Conservation (phyloP, 2,113 vertebrate species). For the Bufo gargarizans region DNA sequence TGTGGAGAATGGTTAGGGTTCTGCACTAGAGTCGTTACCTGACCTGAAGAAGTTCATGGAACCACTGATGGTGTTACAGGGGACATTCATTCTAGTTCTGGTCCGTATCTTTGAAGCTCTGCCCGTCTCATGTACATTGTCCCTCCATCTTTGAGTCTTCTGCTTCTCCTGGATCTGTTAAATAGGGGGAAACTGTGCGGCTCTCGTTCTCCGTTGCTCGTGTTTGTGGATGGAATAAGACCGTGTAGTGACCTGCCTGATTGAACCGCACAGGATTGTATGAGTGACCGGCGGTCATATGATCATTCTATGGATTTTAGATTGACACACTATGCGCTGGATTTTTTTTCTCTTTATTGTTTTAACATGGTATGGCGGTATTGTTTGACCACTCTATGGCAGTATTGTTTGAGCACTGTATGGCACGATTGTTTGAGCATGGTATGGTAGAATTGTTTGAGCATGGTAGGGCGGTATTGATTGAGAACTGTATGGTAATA, state of each 20-base stretch:
- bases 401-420: no score
- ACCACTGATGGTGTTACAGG: background rate
- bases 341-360: background rate
- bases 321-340: no score
- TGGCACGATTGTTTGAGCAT: no score
- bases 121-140: background rate
- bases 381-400: no score
- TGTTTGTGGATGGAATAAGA: constrained; percentile 33
- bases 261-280: background rate
- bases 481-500: no score
- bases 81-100: background rate
- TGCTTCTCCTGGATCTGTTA: constrained; percentile 39
- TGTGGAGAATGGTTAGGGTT: no score
- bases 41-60: background rate
- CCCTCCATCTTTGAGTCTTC: background rate
- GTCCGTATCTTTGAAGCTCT: background rate
- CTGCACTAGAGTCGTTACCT: no score
- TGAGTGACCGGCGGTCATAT: background rate
- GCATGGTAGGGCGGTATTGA: no score
- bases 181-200: background rate
- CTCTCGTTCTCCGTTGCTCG: background rate
- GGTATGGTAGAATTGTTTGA: no score
- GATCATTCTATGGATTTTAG: no score
- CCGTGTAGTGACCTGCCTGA: background rate
- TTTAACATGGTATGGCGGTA: no score